These are phyloP conservation scores for Oncorhynchus gorbuscha DNA, from an alignment of 2,113 vertebrate species.

Conservation along the genomic window DNA sequence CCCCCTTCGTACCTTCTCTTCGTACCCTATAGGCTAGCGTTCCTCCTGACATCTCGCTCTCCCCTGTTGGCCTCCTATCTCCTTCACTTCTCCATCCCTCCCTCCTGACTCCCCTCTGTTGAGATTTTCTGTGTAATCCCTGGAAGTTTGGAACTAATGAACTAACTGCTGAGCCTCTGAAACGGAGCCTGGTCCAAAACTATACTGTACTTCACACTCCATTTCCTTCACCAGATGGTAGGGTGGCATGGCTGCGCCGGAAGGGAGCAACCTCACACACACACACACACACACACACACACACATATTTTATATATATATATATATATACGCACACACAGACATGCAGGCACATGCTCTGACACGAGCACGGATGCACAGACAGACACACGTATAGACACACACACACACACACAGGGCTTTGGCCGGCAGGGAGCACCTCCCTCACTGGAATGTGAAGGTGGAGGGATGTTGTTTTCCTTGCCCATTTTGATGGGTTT, in stretches of 20 bases:
- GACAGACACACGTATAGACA: constrained; percentile 22
- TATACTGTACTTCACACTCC: constrained; percentile 99
- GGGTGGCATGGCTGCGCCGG: constrained; percentile 84
- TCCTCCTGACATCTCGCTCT: constrained; percentile 65
- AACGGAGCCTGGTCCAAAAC: constrained; percentile 97
- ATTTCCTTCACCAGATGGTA: constrained; percentile 99
- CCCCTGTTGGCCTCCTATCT: constrained; percentile 70
- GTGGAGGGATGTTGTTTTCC: constrained; percentile 88
- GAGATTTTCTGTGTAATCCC: constrained; percentile 87
- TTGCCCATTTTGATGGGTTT: constrained; percentile 77
- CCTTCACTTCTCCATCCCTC: constrained; percentile 76
- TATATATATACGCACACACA: constrained; percentile 1
- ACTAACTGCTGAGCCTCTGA: constrained; percentile 96
- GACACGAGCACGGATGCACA: background rate
- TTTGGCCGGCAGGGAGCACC: constrained; percentile 78
- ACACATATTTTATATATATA: background rate
- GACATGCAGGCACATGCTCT: constrained; percentile 1
- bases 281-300: constrained; percentile 26
- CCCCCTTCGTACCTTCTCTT: constrained; percentile 35
- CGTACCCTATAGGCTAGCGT: constrained; percentile 71
- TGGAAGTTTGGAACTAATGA: constrained; percentile 99
- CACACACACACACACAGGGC: background rate
- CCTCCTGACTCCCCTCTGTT: constrained; percentile 80
- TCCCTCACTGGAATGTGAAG: constrained; percentile 91
- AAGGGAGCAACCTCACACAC: constrained; percentile 79